Conservation (phyloP, 2,113 vertebrate species). For the Riparia riparia region DNA sequence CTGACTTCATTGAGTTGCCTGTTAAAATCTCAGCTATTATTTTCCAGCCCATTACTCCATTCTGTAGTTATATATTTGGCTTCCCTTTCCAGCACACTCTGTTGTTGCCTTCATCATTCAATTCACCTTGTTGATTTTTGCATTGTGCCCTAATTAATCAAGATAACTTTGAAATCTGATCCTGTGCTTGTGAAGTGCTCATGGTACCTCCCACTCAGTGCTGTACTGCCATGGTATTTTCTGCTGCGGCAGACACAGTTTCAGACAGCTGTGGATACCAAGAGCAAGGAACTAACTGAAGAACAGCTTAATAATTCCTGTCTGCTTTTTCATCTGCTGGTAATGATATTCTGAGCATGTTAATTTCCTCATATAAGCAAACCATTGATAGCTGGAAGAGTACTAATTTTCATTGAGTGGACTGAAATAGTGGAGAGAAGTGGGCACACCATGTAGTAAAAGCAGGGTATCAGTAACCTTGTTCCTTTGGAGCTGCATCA, state of each 20-base stretch:
- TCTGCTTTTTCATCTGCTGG: neutral
- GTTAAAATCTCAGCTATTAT: neutral
- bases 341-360: neutral
- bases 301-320: neutral
- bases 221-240: neutral
- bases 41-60: neutral
- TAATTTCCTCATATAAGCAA: neutral
- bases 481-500: neutral
- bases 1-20: neutral
- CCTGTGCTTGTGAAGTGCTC: neutral
- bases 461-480: neutral
- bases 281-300: neutral
- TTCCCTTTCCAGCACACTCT: neutral
- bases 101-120: neutral
- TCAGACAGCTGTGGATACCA: neutral
- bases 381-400: neutral
- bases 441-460: neutral
- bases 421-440: neutral
- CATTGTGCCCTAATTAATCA: neutral
- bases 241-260: neutral
- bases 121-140: neutral
- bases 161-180: neutral
- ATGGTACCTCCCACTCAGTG: neutral
- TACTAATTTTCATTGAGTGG: neutral
- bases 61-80: neutral